A percentile compares a stretch with the other conserved stretches of the same genome.
phyloP scores from a whole-genome alignment of 92 coral and sea anemone species.

The Umimayanthus kanabou region DNA sequence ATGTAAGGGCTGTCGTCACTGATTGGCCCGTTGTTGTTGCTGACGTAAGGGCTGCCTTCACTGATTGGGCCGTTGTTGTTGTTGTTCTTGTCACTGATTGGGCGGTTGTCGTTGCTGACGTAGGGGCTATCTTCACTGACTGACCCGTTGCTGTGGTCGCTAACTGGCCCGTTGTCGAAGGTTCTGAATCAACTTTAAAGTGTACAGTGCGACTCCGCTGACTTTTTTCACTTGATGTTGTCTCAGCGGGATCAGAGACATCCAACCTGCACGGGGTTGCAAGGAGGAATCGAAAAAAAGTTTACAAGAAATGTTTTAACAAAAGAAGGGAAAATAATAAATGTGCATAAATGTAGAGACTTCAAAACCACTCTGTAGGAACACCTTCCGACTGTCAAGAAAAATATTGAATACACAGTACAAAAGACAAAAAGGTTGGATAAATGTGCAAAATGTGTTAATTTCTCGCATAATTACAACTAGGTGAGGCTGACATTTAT shows the following conservation, averaged over 20 bases:
- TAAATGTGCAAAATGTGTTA: no score
- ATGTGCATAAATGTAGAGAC: neutral
- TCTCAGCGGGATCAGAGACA: slow-evolving; percentile 11
- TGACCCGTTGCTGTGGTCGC: neutral
- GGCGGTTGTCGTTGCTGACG: neutral
- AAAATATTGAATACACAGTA: no score
- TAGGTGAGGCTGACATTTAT: no score
- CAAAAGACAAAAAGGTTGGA: no score
- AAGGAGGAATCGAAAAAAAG: neutral
- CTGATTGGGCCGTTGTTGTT: neutral
- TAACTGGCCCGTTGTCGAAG: slow-evolving; percentile 15
- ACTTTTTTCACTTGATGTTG: slow-evolving; percentile 6
- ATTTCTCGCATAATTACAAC: no score
- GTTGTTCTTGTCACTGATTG: neutral
- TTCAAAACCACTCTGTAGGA: neutral
- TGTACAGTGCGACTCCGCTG: slow-evolving; percentile 25
- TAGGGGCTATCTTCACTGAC: neutral
- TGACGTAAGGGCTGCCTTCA: neutral
- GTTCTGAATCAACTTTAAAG: slow-evolving; percentile 3
- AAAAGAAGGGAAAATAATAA: neutral
- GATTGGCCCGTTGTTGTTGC: neutral
- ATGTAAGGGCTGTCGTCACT: neutral
- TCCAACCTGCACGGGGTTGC: neutral
- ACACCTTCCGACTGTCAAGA: neutral
- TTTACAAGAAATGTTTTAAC: no score